Evolutionary conservation across 2,797 vertebrate species (phyloP), one percentile per base, ranked within the genome.

Genomic region (Periophthalmus magnuspinnatus): DNA sequence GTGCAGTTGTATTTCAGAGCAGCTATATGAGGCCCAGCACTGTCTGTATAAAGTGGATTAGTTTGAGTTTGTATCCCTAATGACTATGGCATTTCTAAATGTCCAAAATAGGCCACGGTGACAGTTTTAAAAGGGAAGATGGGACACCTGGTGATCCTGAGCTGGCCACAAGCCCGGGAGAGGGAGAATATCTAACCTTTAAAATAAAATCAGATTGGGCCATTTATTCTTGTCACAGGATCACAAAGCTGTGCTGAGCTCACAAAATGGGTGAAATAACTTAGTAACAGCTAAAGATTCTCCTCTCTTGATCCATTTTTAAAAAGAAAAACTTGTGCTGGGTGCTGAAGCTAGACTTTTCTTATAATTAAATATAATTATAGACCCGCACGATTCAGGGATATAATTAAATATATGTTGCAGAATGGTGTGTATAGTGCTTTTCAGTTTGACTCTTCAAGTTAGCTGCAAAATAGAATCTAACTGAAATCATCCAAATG

Each of bases 81-180:
- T 89, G 81, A 84, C 70, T 68, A 50, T 87, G 88, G 87, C 87
- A 88, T 92, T 92, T 91, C 81, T 76, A 87, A 88, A 88, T 84
- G 79, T 75, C 79, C 84, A 82, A 88, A 81, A 80, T 78, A 72
- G 81, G 73, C 67, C 78, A 82, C 72, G 65, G 57, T 76, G 80
- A 52, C 80, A 22, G 71, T 71, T 81, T 65, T 77, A 77, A 81
- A 80, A 81, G 59, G 69, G 62, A 67, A 82, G 71, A 81, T 72
- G 66, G 84, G 83, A 70, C 83, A 86, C 83, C 77, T 80, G 81
- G 79, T 80, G 84, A 83, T 88, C 86, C 67, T 62, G 79, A 71
- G 77, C 74, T 85, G 80, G 78, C 81, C 68, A 74, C 70, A 67
- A 74, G 76, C 81, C 79, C 47, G 2, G 76, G 75, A 89, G 75